A percentile compares a stretch with the other conserved stretches of the same genome.
phyloP scores from a whole-genome alignment of 2,113 vertebrate genomes.

The Boulengeromyrus knoepffleri region DNA sequence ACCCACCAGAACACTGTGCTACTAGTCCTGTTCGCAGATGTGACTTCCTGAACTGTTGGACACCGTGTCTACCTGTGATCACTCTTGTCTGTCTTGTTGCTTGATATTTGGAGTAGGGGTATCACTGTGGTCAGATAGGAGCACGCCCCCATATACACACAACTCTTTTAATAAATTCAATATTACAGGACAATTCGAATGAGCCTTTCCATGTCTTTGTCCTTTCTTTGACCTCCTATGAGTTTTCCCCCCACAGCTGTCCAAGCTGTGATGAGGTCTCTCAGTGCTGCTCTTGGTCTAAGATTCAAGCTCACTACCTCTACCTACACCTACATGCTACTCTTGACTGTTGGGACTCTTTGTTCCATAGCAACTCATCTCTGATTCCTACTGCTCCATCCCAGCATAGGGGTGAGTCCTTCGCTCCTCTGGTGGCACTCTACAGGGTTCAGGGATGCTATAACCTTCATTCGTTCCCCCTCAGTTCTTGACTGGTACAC shows the following conservation, averaged over 20 bases:
- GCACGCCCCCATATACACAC: background rate
- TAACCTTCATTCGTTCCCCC: background rate
- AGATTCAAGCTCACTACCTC: background rate
- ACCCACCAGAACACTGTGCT: constrained; percentile 6
- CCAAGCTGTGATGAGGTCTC: background rate
- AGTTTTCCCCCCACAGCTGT: background rate
- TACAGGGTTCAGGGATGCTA: background rate
- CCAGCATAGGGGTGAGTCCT: background rate
- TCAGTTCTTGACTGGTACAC: background rate
- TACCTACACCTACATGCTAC: background rate
- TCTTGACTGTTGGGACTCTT: background rate
- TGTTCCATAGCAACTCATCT: background rate
- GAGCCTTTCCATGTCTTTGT: background rate
- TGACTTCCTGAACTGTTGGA: background rate
- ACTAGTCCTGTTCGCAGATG: constrained; percentile 1
- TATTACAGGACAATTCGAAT: background rate
- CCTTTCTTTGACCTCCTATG: background rate
- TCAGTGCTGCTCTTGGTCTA: background rate
- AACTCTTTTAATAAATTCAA: background rate
- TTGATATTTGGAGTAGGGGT: background rate
- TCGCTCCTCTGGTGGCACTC: background rate
- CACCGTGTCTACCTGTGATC: background rate
- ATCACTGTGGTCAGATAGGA: background rate
- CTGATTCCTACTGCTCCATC: background rate
- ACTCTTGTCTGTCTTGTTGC: background rate